Base-by-base conservation (phyloP, 2,113 vertebrate species). In the Cebidichthys violaceus region DNA sequence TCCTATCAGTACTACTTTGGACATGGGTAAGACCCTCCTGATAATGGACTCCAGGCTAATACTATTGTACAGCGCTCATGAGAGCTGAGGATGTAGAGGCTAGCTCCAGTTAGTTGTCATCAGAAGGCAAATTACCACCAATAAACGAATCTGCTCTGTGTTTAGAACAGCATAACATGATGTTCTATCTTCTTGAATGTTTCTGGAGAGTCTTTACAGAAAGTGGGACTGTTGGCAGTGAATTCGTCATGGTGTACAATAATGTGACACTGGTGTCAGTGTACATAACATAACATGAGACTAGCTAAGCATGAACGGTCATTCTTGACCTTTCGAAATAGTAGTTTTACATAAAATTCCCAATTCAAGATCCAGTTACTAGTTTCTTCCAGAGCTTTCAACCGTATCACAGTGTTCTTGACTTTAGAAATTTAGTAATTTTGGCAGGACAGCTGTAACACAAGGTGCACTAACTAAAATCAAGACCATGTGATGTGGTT, bases 1-100 rank as follows among this genome's bases (percentile, higher is more conserved):
- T 93, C 92, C 79, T 94, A 89, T 52, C 89, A 94, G 83, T 94
- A 91, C 88, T 92, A 85, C 87, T 94, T 93, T 77, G 90, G 89
- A 74, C 52, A 77, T 71, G 88, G 70, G 93, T 94, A 87, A 90
- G 89, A 61, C 10, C 20, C 2, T 18, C 14, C n/a, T 52, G 15
- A 70, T 35, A 20, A 31, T 35, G 13, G 4, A 13, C 24, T n/a
- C 14, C 43, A 5, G 41, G 41, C 55, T 43, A 29, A 1, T 10
- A 68, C 1, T 8, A 43, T 29, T 57, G 22, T 39, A 18, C 20
- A 22, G 3, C 13, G 3, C 41, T 43, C 41, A 50, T 70, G 45
- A 35, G 22, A 70, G 29, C 13, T 52, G 39, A 27, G 14, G n/a
- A 17, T 10, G 8, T 24, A 6, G 11, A 41, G 17, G 35, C 11